A percentile compares a stretch with the other conserved stretches of the same genome.
These are phyloP conservation scores for Astropecten irregularis DNA, from an alignment of 53 echinoderm and acorn worm genomes.

Conservation along the genomic window DNA sequence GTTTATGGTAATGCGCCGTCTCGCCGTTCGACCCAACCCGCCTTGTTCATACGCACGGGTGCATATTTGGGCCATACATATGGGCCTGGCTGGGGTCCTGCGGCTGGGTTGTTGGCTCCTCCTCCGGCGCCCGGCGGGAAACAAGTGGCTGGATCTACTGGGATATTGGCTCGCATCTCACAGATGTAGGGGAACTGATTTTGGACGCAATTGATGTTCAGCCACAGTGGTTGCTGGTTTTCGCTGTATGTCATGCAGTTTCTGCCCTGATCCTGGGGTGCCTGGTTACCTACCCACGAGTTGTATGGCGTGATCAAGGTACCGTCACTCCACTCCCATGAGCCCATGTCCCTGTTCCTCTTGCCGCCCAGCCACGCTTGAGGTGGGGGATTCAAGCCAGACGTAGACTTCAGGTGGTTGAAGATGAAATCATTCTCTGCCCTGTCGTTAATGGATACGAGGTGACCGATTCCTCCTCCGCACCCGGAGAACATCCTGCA, in stretches of 20 bases:
- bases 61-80: no score
- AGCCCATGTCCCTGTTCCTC: neutral
- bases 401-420: neutral
- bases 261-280: constrained; percentile 23
- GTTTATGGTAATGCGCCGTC: no score
- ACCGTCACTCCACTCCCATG: constrained; percentile 40
- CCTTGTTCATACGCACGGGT: no score
- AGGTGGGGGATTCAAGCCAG: neutral
- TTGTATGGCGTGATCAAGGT: neutral
- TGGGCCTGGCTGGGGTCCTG: neutral
- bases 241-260: constrained; percentile 19
- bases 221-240: neutral
- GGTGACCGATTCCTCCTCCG: constrained; percentile 29
- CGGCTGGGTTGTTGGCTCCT: neutral
- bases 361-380: constrained; percentile 24
- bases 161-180: constrained; percentile 15
- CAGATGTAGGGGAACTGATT: constrained; percentile 5
- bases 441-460: neutral
- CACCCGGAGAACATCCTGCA: constrained; percentile 50
- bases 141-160: constrained; percentile 20
- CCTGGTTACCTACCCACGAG: neutral
- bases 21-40: no score
- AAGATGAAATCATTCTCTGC: constrained; percentile 34
- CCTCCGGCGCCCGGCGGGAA: neutral
- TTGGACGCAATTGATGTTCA: constrained; percentile 1